Evolutionary conservation across 2,113 vertebrate genomes (phyloP).

Genomic region (Otis tarda): DNA sequence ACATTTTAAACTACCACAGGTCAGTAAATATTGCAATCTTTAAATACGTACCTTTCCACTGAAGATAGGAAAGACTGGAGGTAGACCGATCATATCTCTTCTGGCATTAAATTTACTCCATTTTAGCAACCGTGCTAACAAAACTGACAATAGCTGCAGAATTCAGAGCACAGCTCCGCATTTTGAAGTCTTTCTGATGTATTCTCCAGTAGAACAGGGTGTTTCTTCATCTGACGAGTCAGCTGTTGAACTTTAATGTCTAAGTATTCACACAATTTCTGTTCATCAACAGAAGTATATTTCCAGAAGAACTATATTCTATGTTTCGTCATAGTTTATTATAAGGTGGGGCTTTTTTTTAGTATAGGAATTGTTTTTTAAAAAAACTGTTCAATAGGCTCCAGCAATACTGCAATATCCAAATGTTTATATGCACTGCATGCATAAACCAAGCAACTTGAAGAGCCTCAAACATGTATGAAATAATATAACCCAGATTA

Average conservation of each 20-base stretch:
- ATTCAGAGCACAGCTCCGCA: background rate
- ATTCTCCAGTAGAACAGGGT: background rate
- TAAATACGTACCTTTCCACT: background rate
- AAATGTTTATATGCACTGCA: background rate
- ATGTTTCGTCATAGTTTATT: background rate
- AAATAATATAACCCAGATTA: constrained; percentile 38
- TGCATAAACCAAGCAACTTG: background rate
- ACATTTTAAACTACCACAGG: background rate
- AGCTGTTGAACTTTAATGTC: background rate
- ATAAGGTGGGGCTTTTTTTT: background rate
- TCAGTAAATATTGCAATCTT: background rate
- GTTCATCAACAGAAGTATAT: background rate
- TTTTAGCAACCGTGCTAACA: background rate
- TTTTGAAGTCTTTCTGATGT: background rate
- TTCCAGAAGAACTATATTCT: background rate
- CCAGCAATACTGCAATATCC: background rate
- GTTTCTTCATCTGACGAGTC: background rate
- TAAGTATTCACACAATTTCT: background rate
- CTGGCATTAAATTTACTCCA: background rate
- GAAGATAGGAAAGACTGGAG: background rate
- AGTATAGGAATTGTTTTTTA: background rate
- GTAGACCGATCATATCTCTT: fast-evolving
- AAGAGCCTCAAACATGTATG: background rate
- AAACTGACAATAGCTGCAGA: background rate
- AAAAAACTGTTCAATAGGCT: background rate